Percentiles rank a stretch among this genome's conserved stretches.
Evolutionary conservation across 2,888 invertebrate genomes (phyloP).

Genomic region (Platycheirus rosarum): DNA sequence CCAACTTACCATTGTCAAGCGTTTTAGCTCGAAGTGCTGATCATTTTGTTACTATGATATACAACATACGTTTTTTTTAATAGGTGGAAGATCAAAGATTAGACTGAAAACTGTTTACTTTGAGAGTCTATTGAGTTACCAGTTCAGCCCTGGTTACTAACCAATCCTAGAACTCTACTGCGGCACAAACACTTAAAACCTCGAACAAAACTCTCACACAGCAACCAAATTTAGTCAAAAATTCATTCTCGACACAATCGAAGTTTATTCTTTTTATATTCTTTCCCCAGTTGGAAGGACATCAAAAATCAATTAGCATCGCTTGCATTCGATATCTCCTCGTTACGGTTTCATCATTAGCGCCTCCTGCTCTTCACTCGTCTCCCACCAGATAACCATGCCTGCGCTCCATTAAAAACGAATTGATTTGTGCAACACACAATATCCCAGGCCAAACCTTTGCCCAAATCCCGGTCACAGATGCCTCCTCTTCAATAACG

Average conservation of each 20-base stretch:
- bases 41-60: too few species aligned
- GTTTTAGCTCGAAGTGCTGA: too few species aligned
- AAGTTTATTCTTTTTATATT: constrained; percentile 3
- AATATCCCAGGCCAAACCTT: constrained; percentile 43
- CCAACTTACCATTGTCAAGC: too few species aligned
- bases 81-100: too few species aligned
- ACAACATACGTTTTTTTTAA: too few species aligned
- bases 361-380: constrained; percentile 40
- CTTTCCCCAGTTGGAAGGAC: constrained; percentile 41
- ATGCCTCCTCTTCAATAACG: constrained; percentile 61
- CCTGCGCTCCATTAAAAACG: constrained; percentile 72
- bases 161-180: too few species aligned
- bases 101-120: too few species aligned
- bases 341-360: constrained; percentile 68
- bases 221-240: constrained; percentile 24
- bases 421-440: constrained; percentile 73
- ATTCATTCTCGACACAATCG: constrained; percentile 34
- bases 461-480: constrained; percentile 57
- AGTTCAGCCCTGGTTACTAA: too few species aligned
- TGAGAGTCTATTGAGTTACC: too few species aligned
- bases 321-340: constrained; percentile 67
- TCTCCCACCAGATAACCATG: constrained; percentile 65
- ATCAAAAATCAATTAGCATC: constrained; percentile 73
- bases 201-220: constrained; percentile 6
- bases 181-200: too few species aligned